Base-by-base conservation (phyloP, 2,888 invertebrate species). In the Antheraea yamamai region DNA sequence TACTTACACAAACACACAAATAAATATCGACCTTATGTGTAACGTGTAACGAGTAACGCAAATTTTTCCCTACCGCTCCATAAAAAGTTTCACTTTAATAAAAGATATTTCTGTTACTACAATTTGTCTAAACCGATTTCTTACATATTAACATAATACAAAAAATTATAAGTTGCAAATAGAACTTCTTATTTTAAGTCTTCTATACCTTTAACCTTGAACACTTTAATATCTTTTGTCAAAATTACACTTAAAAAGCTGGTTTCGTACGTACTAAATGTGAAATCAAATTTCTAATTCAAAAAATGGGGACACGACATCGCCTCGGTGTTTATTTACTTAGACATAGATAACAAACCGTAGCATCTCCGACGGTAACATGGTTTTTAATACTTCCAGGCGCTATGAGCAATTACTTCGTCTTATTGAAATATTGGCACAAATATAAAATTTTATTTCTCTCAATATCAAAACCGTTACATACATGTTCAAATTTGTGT, bases 311-410 rank as follows among this genome's bases (percentile, higher is more conserved):
- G 23, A 58, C 73, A 55, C n/a, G 73, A 73, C 52, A 70, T 39
- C 39, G 70, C 39, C 20, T 70, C n/a, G 39, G 70, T 70, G 20
- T 70, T 70, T 70, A 70, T 70, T 70, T 20, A 70, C 39, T 70
- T 39, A 70, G 70, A 39, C 70, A n/a, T 70, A 70, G 70, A 70
- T 70, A 70, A 70, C 70, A 39, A 70, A 8, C n/a, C 70, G n/a
- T n/a, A 70, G 39, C 26, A 30, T 26, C 6, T 66, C 26, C 39
- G 18, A n/a, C 39, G 20, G 39, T 16, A 39, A 70, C 68, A 7
- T 39, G 39, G 1, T 30, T 39, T 35, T 20, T 68, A 20, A 39
- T 26, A 39, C 8, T 39, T 14, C 39, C 39, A 20, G n/a, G 39
- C 70, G 39, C 39, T 70, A 20, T n/a, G 70, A 70, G 2, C 70